Evolutionary conservation across 2,888 invertebrate species (phyloP), one percentile per base, ranked within the genome.

Genomic region (Eumerus sabulonum): DNA sequence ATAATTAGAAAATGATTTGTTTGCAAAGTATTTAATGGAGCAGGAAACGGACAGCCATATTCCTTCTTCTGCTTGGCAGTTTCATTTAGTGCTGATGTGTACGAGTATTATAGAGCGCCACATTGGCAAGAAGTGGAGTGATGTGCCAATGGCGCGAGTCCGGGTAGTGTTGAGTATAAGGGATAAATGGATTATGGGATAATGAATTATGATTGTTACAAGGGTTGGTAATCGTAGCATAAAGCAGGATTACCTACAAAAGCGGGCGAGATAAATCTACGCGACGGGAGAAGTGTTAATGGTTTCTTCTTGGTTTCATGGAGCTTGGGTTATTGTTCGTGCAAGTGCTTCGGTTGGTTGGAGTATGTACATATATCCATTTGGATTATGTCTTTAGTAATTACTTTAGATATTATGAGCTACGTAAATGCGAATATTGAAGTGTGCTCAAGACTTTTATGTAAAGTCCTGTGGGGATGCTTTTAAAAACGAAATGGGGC

Each of bases 1-100:
- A 72, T 72, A 66, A 72, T 71, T 77, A 77, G 72, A 77, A 66
- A 72, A 77, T 77, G 66, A 77, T 77, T 72, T 76, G 66, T 71
- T 66, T 71, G 64, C 71, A 54, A 54, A 67, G 71, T 60, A 77
- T 62, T 72, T 71, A 72, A 77, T 77, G 72, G 72, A 64, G 60
- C 56, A 72, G 72, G 76, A 77, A 66, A 77, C 72, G 66, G 66
- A 51, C 50, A 56, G 42, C 47, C 54, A 71, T 70, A 66, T 76
- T 51, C 57, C 47, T 45, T 56, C 19, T 36, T 47, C 42, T n/a
- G 48, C 27, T 36, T 71, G 71, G 54, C 42, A 71, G 54, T 56
- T 63, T 63, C 71, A 63, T 62, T 71, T 71, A 56, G 62, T 54
- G 40, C 27, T 62, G 42, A 62, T 70, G 42, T 60, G 40, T 40